These are phyloP conservation scores for Hylomyscus alleni DNA, from an alignment of 2,797 vertebrate genomes.

Conservation along the genomic window DNA sequence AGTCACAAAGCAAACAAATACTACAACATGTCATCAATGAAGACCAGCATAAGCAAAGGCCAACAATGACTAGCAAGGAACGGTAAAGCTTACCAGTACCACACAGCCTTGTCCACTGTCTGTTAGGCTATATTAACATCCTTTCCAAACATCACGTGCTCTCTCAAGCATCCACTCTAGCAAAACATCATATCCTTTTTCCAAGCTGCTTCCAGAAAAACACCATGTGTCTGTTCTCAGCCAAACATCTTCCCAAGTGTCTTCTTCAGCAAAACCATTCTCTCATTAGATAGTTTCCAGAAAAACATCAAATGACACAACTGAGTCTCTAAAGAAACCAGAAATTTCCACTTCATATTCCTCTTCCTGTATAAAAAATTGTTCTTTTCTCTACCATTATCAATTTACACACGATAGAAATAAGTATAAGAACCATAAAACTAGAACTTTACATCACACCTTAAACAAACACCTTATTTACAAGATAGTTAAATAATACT, in stretches of 20 bases:
- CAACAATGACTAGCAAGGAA: neutral
- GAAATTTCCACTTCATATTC: neutral
- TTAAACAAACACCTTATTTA: neutral
- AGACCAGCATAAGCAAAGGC: neutral
- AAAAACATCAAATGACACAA: neutral
- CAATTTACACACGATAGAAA: neutral
- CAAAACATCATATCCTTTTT: neutral
- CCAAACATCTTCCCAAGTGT: neutral
- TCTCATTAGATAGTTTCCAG: neutral
- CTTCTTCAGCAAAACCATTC: neutral
- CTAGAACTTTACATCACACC: neutral
- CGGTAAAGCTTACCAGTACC: neutral
- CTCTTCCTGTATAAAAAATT: neutral
- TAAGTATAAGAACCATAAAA: neutral
- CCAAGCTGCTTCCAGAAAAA: neutral
- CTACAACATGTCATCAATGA: neutral
- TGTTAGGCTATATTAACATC: neutral
- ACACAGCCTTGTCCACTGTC: neutral
- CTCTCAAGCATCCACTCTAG: neutral
- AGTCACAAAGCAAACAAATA: neutral
- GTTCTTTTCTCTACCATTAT: neutral
- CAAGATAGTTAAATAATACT: neutral
- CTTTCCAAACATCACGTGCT: neutral
- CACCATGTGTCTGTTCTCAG: neutral
- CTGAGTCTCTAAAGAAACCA: neutral